Conservation (phyloP, 1,140 invertebrate species). For the Cheumatopsyche charites region DNA sequence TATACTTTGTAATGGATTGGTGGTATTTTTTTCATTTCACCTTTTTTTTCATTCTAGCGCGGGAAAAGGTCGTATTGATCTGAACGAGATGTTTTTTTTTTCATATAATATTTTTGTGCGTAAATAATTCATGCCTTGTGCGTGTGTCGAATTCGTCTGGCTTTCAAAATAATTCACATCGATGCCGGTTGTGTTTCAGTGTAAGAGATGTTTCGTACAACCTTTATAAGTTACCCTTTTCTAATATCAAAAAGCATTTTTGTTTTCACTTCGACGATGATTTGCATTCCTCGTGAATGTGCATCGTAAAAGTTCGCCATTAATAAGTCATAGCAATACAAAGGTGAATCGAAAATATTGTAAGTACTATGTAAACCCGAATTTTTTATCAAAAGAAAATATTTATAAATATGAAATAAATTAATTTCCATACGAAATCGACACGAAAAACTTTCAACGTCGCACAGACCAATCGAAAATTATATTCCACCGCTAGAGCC, state of each 20-base stretch:
- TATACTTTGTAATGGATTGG: constrained; percentile 21
- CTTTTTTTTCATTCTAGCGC: not conserved
- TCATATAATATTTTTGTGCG: not conserved
- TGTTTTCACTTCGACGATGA: too few relatives aligned
- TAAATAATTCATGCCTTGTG: constrained; percentile 26
- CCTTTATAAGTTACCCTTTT: not conserved
- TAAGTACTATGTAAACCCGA: too few relatives aligned
- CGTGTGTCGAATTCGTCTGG: not conserved
- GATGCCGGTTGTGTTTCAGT: not conserved
- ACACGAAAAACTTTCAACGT: not conserved
- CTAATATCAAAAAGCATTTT: not conserved
- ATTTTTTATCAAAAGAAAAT: too few relatives aligned
- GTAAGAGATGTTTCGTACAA: not conserved
- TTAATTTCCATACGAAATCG: too few relatives aligned
- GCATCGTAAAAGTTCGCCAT: too few relatives aligned
- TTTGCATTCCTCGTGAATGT: too few relatives aligned
- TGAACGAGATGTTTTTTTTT: constrained; percentile 21
- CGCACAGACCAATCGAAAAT: not conserved
- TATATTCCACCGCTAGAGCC: not conserved
- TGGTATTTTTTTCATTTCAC: constrained; percentile 14
- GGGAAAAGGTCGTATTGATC: constrained; percentile 38
- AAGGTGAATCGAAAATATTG: too few relatives aligned
- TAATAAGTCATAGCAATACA: too few relatives aligned
- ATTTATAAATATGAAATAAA: too few relatives aligned
- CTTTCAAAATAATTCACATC: not conserved